phyloP scores from a whole-genome alignment of 2,113 vertebrate species.

The Sorex araneus region DNA sequence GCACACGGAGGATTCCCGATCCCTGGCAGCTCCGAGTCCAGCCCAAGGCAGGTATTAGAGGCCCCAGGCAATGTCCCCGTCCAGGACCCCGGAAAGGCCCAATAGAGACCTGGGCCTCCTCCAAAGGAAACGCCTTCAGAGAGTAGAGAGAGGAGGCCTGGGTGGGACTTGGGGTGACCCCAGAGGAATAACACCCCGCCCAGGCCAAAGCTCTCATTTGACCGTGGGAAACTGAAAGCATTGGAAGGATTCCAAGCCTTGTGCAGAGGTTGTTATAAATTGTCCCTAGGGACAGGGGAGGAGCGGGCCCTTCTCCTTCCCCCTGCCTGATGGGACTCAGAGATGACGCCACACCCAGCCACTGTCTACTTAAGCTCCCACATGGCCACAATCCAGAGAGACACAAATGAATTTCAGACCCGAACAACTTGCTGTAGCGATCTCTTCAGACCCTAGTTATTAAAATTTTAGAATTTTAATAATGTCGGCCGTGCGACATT shows the following conservation, averaged over 20 bases:
- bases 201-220: neutral
- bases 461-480: too few relatives aligned
- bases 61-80: neutral
- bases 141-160: neutral
- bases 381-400: too few relatives aligned
- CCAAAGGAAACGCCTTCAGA: neutral
- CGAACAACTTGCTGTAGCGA: too few relatives aligned
- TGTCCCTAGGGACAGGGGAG: too few relatives aligned
- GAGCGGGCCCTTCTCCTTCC: too few relatives aligned
- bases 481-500: too few relatives aligned
- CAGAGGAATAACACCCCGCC: rapidly evolving
- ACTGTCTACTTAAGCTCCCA: too few relatives aligned
- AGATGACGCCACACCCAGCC: too few relatives aligned
- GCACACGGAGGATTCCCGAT: neutral
- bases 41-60: neutral
- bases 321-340: too few relatives aligned
- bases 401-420: too few relatives aligned
- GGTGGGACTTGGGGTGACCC: too few relatives aligned
- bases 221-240: neutral
- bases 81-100: neutral
- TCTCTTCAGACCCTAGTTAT: too few relatives aligned
- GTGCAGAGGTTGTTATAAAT: neutral
- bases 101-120: neutral
- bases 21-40: neutral
- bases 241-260: neutral